These are phyloP conservation scores for Anticlea derivata DNA, from an alignment of 2,888 invertebrate genomes.

Conservation along the genomic window DNA sequence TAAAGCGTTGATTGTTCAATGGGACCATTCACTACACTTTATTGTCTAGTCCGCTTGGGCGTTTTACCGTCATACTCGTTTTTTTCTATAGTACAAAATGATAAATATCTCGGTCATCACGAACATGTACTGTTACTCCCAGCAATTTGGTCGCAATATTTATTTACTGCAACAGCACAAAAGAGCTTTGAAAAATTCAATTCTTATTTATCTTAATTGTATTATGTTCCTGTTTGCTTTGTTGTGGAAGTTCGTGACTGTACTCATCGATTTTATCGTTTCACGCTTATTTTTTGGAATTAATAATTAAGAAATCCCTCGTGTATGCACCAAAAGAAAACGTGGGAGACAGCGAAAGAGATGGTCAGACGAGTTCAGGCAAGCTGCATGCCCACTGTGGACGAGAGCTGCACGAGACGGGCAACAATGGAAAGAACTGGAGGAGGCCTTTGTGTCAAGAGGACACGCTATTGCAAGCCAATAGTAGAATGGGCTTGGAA, in stretches of 20 bases:
- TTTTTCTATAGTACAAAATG: slow-evolving; percentile 60
- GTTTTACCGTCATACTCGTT: slow-evolving; percentile 55
- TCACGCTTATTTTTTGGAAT: slow-evolving; percentile 43
- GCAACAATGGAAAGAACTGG: too few relatives aligned
- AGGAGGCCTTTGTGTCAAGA: too few relatives aligned
- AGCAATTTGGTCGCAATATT: slow-evolving; percentile 58
- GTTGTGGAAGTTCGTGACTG: slow-evolving; percentile 50
- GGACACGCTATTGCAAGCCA: too few relatives aligned
- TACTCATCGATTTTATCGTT: slow-evolving; percentile 45
- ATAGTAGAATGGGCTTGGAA: too few relatives aligned
- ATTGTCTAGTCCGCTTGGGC: slow-evolving; percentile 51
- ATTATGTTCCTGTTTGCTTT: slow-evolving; percentile 52
- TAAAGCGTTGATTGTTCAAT: slow-evolving; percentile 62
- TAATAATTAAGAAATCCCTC: slow-evolving; percentile 30
- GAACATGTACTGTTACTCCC: slow-evolving; percentile 64
- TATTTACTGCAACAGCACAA: slow-evolving; percentile 50
- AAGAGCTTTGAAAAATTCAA: slow-evolving; percentile 48
- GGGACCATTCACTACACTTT: slow-evolving; percentile 53
- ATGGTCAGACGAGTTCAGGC: too few relatives aligned
- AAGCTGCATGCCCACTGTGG: too few relatives aligned
- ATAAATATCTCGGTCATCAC: slow-evolving; percentile 63
- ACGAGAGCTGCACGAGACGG: too few relatives aligned
- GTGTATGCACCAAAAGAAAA: too few relatives aligned
- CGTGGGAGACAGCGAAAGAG: too few relatives aligned
- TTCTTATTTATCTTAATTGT: slow-evolving; percentile 58